phyloP scores from a whole-genome alignment of 1,140 invertebrate species.

The Oppia nitens region DNA sequence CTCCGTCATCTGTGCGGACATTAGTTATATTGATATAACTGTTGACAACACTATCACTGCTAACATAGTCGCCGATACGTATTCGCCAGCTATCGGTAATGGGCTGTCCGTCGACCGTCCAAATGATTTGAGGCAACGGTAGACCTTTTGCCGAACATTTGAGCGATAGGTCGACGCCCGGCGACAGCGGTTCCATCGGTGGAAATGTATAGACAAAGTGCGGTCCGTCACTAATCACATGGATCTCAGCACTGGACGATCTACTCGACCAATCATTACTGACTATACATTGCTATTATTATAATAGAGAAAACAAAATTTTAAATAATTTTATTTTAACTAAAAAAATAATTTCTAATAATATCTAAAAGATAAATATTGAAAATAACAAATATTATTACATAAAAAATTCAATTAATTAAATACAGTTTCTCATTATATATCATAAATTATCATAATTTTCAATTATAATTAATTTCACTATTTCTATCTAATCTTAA shows the following conservation, averaged over 20 bases:
- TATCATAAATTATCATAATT: too few relatives aligned
- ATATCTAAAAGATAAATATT: too few relatives aligned
- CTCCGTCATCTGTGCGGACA: conserved; percentile 26
- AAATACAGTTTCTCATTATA: too few relatives aligned
- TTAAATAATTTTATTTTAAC: too few relatives aligned
- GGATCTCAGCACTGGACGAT: conserved; percentile 28
- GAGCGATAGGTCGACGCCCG: conserved; percentile 26
- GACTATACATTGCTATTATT: conserved; percentile 53
- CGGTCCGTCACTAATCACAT: conserved; percentile 55
- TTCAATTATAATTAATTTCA: too few relatives aligned
- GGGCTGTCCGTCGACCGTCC: conserved; percentile 70
- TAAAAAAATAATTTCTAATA: too few relatives aligned
- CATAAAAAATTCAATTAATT: too few relatives aligned
- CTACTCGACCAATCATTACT: conserved; percentile 26
- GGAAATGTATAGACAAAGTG: conserved; percentile 57
- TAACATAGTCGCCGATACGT: conserved; percentile 17
- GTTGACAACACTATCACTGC: conserved; percentile 11
- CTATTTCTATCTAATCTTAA: too few relatives aligned
- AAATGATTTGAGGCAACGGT: conserved; percentile 38
- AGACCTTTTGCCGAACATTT: conserved; percentile 23
- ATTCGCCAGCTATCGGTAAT: conserved; percentile 33
- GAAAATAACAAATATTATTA: too few relatives aligned
- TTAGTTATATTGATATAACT: conserved; percentile 33
- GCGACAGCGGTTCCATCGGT: conserved; percentile 59
- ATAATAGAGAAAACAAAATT: too few relatives aligned